phyloP scores from a whole-genome alignment of 2,113 vertebrate species.

The Indicator indicator region DNA sequence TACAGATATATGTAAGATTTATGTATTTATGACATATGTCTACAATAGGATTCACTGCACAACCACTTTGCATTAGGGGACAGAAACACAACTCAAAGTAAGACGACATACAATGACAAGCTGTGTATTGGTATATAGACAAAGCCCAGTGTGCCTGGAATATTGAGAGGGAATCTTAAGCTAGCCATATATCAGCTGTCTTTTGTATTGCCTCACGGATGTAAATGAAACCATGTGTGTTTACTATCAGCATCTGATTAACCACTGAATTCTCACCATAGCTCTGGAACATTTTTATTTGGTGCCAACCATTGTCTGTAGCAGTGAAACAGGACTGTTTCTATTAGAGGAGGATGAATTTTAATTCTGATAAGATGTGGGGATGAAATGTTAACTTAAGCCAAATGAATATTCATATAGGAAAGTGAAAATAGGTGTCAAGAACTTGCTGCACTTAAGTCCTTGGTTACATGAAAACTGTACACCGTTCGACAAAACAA shows the following conservation, averaged over 20 bases:
- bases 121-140: not conserved
- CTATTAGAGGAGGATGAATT: not conserved
- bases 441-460: constrained; percentile 58
- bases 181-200: not conserved
- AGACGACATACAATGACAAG: not conserved
- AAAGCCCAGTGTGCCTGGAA: not conserved
- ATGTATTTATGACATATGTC: not conserved
- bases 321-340: not conserved
- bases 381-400: constrained; percentile 38
- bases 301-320: constrained; percentile 20
- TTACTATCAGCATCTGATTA: constrained; percentile 44
- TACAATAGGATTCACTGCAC: not conserved
- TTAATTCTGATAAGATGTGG: not conserved
- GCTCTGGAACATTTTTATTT: constrained; percentile 36
- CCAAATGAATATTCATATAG: constrained; percentile 57
- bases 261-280: constrained; percentile 22
- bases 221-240: not conserved
- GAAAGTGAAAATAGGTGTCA: constrained; percentile 64
- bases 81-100: not conserved
- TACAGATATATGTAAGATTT: not conserved
- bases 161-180: not conserved
- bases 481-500: constrained; percentile 47
- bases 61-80: not conserved
- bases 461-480: constrained; percentile 54
- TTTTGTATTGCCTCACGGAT: not conserved